Base-by-base conservation (phyloP, 2,113 vertebrate species). In the Psophia crepitans region DNA sequence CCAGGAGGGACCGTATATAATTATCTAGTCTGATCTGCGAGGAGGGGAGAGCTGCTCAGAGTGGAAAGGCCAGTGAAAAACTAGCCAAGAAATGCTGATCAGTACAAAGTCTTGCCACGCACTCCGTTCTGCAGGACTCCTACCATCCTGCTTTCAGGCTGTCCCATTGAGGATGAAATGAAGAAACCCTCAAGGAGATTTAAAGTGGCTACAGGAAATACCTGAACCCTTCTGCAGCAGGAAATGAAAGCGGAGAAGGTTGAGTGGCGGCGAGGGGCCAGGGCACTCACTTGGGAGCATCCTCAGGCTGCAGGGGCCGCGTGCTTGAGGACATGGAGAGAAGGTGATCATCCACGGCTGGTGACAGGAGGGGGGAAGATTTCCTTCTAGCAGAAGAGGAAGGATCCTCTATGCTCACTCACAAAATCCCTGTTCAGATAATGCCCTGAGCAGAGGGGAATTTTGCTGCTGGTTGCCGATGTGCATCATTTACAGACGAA, bases 141-240 rank as follows among this genome's bases (percentile, higher is more conserved):
- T 26, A 7, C 87, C 81, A 49, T 69, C 87, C 75, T 64, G 65
- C 66, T 76, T 65, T 61, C 84, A 35, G 84, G 21, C 60, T 49
- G 16, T 80, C 92, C 92, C 77, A 5, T 5, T 14, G 81, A 4
- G 77, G 57, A 7, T 71, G 96, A 92, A 95, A 95, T 2, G 6
- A 86, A 95, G 96, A 92, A 94, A 43, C 51, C 75, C 85, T 73
- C 16, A 11, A 66, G 90, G 88, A 86, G 77, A 84, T 81, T 23
- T 75, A 16, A 93, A 84, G 88, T 54, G 73, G 87, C 89, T 95
- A 1, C 90, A 95, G 95, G 96, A 97, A 96, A 96, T 93, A 78
- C 39, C 94, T 94, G 88, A 53, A 74, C 12, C 23, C 58, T 80
- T 66, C 60, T 65, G 76, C 69, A 71, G 57, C 86, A 89, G 95